Percentiles rank a stretch among this genome's conserved stretches.
Conservation (phyloP, 2,797 vertebrate species). For the Phataginus tetradactyla region DNA sequence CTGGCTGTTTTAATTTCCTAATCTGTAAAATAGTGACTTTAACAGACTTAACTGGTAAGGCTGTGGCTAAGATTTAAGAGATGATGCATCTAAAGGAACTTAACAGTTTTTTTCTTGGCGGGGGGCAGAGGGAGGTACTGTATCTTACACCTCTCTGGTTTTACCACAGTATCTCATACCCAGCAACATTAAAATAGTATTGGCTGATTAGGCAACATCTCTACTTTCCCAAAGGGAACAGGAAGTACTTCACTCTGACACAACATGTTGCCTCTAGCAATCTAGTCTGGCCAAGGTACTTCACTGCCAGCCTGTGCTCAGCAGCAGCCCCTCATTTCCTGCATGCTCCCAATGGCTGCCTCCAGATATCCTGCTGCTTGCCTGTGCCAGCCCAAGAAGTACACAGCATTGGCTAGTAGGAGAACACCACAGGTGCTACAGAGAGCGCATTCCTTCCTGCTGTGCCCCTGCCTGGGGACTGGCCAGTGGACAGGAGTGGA, state of each 20-base stretch:
- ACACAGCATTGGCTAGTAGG: neutral
- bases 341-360: neutral
- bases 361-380: neutral
- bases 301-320: neutral
- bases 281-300: neutral
- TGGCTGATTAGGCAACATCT: neutral
- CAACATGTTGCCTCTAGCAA: neutral
- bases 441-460: neutral
- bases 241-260: neutral
- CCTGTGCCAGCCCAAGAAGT: neutral
- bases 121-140: too few species aligned
- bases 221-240: neutral
- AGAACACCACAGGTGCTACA: neutral
- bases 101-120: neutral
- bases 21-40: neutral
- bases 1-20: neutral
- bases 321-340: neutral
- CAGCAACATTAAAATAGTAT: conserved; percentile 10
- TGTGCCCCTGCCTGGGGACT: neutral
- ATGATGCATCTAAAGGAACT: neutral
- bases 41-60: conserved; percentile 9
- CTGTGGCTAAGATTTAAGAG: conserved; percentile 4
- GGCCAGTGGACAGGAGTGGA: neutral
- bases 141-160: neutral
- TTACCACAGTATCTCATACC: neutral